Evolutionary conservation across 2,888 invertebrate species (phyloP).

Genomic region (Salpingus planirostris): DNA sequence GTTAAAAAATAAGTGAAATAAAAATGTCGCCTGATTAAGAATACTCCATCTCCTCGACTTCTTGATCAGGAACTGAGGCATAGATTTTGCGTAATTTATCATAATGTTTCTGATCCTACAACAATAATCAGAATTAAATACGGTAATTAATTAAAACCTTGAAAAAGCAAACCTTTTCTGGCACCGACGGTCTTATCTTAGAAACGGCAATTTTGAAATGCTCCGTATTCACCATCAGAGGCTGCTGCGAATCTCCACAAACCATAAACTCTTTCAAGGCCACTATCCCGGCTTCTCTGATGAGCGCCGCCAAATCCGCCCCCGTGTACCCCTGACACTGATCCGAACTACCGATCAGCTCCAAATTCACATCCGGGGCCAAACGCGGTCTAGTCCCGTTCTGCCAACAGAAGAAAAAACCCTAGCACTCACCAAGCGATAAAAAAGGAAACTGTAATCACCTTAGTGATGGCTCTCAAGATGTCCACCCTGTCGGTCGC

Average conservation of each 20-base stretch:
- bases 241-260: constrained; percentile 39
- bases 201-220: constrained; percentile 72
- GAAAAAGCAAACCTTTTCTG: constrained; percentile 48
- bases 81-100: constrained; percentile 63
- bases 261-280: constrained; percentile 70
- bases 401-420: constrained; percentile 38
- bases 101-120: constrained; percentile 66
- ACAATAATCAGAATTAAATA: too few relatives aligned
- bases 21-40: too few relatives aligned
- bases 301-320: constrained; percentile 85
- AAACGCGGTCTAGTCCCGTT: constrained; percentile 72
- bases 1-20: too few relatives aligned
- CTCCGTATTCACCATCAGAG: constrained; percentile 51
- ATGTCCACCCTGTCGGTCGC: constrained; percentile 77
- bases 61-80: constrained; percentile 47
- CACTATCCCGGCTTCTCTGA: constrained; percentile 77
- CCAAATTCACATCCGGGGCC: constrained; percentile 66
- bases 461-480: constrained; percentile 80
- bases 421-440: too few relatives aligned
- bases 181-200: constrained; percentile 82
- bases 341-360: constrained; percentile 56
- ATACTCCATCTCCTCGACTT: constrained; percentile 47
- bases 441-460: too few relatives aligned
- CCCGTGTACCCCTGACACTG: constrained; percentile 78
- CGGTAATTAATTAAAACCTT: too few relatives aligned